Conservation (phyloP, 2,113 vertebrate genomes). For the Microcebus murinus region DNA sequence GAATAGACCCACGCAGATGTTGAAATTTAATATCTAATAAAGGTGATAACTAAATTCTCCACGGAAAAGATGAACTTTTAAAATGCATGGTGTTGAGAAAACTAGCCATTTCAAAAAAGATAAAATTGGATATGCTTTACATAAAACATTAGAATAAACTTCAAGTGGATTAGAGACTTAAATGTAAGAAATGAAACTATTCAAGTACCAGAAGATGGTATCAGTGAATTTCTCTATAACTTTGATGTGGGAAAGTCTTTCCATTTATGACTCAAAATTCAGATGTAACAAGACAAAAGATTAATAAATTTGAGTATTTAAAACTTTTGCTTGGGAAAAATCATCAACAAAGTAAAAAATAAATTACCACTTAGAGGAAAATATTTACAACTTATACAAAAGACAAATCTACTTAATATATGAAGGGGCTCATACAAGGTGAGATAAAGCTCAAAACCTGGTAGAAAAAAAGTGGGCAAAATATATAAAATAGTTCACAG, state of each 20-base stretch:
- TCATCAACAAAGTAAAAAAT: slow-evolving; percentile 34
- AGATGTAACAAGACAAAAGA: slow-evolving; percentile 17
- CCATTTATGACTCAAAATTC: slow-evolving; percentile 33
- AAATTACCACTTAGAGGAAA: neutral
- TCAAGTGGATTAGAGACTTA: neutral
- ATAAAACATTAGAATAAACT: slow-evolving; percentile 12
- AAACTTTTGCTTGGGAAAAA: neutral
- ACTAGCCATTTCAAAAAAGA: slow-evolving; percentile 33
- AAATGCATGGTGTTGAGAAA: slow-evolving; percentile 45
- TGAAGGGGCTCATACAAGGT: neutral
- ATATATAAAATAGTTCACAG: neutral
- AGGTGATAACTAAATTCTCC: slow-evolving; percentile 13
- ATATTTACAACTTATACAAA: neutral
- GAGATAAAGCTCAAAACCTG: neutral
- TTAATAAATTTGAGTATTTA: neutral
- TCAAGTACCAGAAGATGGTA: neutral
- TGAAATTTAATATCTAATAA: slow-evolving; percentile 58
- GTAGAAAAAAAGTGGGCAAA: neutral
- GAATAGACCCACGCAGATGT: neutral
- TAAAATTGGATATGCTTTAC: slow-evolving; percentile 31
- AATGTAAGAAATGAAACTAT: slow-evolving; percentile 12
- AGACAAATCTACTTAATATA: neutral
- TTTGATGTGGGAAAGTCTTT: neutral
- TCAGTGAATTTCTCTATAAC: neutral
- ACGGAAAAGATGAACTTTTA: neutral